These are phyloP conservation scores for Sarcophaga carnaria DNA, from an alignment of 2,888 invertebrate species.

Conservation along the genomic window DNA sequence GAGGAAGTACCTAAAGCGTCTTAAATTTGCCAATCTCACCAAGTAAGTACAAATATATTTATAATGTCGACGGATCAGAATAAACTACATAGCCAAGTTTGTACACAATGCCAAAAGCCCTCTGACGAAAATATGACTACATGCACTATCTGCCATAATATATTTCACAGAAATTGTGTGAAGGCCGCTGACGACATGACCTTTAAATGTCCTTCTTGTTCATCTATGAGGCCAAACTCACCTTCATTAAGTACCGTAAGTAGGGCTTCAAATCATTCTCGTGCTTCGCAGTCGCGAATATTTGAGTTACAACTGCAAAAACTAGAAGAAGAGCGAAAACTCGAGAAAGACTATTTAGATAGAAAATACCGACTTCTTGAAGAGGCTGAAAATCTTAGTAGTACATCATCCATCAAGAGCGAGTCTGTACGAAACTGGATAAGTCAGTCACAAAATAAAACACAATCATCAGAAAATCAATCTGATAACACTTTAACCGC, in stretches of 20 bases:
- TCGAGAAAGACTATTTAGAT: slow-evolving; percentile 30
- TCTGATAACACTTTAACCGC: too few species aligned
- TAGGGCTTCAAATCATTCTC: too few species aligned
- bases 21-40: slow-evolving; percentile 6
- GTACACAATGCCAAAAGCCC: slow-evolving; percentile 24
- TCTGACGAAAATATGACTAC: slow-evolving; percentile 29
- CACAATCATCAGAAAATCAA: too few species aligned
- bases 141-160: slow-evolving; percentile 11
- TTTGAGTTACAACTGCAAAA: slow-evolving; percentile 19
- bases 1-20: too few species aligned
- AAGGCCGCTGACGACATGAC: not conserved
- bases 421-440: too few species aligned
- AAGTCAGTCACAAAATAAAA: too few species aligned
- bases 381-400: slow-evolving; percentile 28
- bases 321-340: slow-evolving; percentile 26
- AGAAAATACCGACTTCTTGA: slow-evolving; percentile 52
- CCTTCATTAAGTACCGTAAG: slow-evolving; percentile 12
- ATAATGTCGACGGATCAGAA: too few species aligned
- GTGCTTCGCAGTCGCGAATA: not conserved
- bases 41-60: too few species aligned
- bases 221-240: slow-evolving; percentile 10
- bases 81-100: not conserved
- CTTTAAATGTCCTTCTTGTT: slow-evolving; percentile 19
- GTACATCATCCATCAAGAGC: slow-evolving; percentile 11
- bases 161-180: slow-evolving; percentile 31